phyloP scores from a whole-genome alignment of 1,140 invertebrate genomes.

The Drosophila ananassae region DNA sequence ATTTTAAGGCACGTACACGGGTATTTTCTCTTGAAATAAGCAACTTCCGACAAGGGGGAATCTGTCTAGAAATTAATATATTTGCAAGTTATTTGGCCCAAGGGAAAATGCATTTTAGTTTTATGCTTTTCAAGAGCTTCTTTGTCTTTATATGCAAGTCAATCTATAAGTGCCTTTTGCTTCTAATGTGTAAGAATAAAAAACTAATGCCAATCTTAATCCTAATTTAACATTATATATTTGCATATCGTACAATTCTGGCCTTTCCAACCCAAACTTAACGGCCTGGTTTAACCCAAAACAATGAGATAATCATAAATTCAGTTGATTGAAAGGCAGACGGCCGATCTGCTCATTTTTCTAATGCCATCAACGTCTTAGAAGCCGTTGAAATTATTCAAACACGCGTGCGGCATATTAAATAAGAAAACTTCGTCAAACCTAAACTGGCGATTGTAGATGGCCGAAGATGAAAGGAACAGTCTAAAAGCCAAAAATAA shows the following conservation, averaged over 20 bases:
- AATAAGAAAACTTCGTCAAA: constrained; percentile 33
- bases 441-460: constrained; percentile 10
- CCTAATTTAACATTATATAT: background rate
- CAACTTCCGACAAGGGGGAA: constrained; percentile 19
- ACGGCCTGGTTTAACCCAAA: constrained; percentile 60
- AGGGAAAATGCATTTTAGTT: background rate
- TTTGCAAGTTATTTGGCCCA: background rate
- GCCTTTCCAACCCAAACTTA: constrained; percentile 7
- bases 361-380: constrained; percentile 55
- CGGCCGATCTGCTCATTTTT: constrained; percentile 39
- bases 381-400: constrained; percentile 66
- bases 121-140: no score
- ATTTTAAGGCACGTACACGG: constrained; percentile 24
- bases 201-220: background rate
- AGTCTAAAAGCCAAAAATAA: constrained; percentile 1
- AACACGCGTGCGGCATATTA: constrained; percentile 50
- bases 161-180: no score
- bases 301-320: constrained; percentile 49
- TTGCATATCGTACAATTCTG: background rate
- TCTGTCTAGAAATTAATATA: background rate
- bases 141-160: no score
- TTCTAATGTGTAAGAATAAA: no score
- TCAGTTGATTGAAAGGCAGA: constrained; percentile 33
- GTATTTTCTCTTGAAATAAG: constrained; percentile 24
- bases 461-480: constrained; percentile 42